Base-by-base conservation (phyloP, 64 coral and sea anemone genomes). In the Montipora capricornis region DNA sequence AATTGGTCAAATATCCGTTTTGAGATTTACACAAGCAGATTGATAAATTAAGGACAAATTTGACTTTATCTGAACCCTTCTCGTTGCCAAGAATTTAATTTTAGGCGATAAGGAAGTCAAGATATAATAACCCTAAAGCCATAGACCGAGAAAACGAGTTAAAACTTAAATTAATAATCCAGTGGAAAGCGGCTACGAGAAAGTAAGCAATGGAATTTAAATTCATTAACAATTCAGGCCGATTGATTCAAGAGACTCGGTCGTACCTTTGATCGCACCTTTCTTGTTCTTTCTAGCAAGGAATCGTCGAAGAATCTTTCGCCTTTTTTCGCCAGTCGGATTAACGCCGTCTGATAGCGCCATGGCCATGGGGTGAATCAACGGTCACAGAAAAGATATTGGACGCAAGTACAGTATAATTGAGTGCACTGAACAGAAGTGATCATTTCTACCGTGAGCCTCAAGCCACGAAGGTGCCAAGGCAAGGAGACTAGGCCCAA, bases 241-340 rank as follows among this genome's bases (percentile, higher is more conserved):
- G 68, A 76, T 53, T 58, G 16, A 89, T 52, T 57, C 20, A 71
- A 49, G 45, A 2, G 47, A 70, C 17, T 86, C 45, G 45, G 16
- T 88, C 50, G 85, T 97, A 97, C 96, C 96, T 92, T 93, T 81
- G 79, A 95, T 60, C 26, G 96, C 88, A n/a, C 84, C 89, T 57
- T 95, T 95, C 60, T 92, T 95, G 83, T 91, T 94, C 90, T 95
- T 97, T 77, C 96, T 89, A 74, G 90, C 93, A 58, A 97, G 73
- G 84, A 97, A 95, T 79, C 96, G 93, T 59, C 91, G 93, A 50
- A 97, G 93, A 52, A 89, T 95, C 94, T 92, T 97, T 70, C 89
- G 89, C 73, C 93, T 89, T 81, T 90, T 87, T 16, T 92, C 88
- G 17, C 70, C 58, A 6, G 84, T 55, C 48, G 89, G 90, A 46